phyloP scores from a whole-genome alignment of 2,888 invertebrate genomes.

The Crocallis elinguaria region DNA sequence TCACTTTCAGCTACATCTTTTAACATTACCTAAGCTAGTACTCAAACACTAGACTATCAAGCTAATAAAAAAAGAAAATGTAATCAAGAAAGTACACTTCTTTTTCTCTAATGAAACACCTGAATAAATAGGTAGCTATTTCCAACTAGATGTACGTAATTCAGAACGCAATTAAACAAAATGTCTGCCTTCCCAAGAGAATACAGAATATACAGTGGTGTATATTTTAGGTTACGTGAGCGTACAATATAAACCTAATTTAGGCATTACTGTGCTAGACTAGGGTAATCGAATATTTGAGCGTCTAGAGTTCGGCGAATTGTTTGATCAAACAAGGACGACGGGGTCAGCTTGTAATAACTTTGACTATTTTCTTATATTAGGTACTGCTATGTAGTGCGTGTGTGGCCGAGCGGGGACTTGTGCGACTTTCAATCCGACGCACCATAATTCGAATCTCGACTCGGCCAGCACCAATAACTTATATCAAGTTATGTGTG shows the following conservation, averaged over 20 bases:
- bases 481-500: too few relatives aligned
- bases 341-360: neutral
- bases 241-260: slow-evolving; percentile 40
- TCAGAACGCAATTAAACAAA: slow-evolving; percentile 25
- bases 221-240: slow-evolving; percentile 27
- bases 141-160: slow-evolving; percentile 33
- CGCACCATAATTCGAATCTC: too few relatives aligned
- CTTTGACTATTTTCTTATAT: neutral
- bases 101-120: slow-evolving; percentile 2
- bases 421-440: too few relatives aligned
- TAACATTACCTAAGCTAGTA: too few relatives aligned
- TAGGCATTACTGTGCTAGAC: slow-evolving; percentile 13
- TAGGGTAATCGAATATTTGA: slow-evolving; percentile 38
- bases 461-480: too few relatives aligned
- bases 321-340: slow-evolving; percentile 12
- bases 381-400: too few relatives aligned
- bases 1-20: too few relatives aligned
- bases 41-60: too few relatives aligned
- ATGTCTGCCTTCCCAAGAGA: slow-evolving; percentile 30
- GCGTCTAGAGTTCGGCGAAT: slow-evolving; percentile 3
- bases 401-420: too few relatives aligned
- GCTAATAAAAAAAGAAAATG: neutral
- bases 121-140: slow-evolving; percentile 16
- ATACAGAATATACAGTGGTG: slow-evolving; percentile 11
- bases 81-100: neutral